These are phyloP conservation scores for Sanderia malayensis DNA, from an alignment of 30 jellyfish, hydroid and myxozoan genomes.

Conservation along the genomic window DNA sequence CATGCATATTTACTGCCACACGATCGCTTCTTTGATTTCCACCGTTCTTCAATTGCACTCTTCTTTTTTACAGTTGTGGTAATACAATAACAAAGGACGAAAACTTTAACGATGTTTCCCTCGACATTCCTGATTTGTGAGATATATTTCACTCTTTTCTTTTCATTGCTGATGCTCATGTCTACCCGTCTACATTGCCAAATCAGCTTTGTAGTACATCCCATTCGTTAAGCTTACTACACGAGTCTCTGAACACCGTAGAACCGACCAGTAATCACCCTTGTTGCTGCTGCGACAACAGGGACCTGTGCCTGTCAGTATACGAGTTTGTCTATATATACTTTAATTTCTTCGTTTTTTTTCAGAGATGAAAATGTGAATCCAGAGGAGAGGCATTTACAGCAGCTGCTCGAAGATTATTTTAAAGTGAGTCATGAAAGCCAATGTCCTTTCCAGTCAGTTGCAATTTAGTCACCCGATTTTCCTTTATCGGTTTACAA, in stretches of 20 bases:
- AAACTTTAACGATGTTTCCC: conserved; percentile 64
- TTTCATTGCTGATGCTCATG: too few species aligned
- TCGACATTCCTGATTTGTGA: conserved; percentile 77
- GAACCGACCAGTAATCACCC: too few species aligned
- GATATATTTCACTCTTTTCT: too few species aligned
- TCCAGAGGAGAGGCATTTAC: conserved; percentile 57
- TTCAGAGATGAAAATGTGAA: conserved; percentile 70
- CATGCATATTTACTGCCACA: neutral
- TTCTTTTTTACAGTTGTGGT: conserved; percentile 45
- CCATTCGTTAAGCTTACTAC: too few species aligned
- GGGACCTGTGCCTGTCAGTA: too few species aligned
- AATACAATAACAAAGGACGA: conserved; percentile 59
- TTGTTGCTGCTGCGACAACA: too few species aligned
- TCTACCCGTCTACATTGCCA: too few species aligned
- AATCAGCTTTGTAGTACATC: too few species aligned
- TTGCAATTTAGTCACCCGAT: neutral
- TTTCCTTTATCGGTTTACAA: neutral
- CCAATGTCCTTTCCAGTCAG: neutral
- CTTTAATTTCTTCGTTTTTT: too few species aligned
- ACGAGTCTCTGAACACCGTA: too few species aligned
- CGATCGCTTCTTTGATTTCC: neutral
- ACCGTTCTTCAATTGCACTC: neutral
- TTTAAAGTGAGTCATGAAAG: conserved; percentile 53
- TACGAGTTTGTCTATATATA: too few species aligned
- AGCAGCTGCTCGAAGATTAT: conserved; percentile 63